A percentile compares a stretch with the other conserved stretches of the same genome.
These are phyloP conservation scores for Holcopasites calliopsidis DNA, from an alignment of 1,140 invertebrate genomes.

Conservation along the genomic window DNA sequence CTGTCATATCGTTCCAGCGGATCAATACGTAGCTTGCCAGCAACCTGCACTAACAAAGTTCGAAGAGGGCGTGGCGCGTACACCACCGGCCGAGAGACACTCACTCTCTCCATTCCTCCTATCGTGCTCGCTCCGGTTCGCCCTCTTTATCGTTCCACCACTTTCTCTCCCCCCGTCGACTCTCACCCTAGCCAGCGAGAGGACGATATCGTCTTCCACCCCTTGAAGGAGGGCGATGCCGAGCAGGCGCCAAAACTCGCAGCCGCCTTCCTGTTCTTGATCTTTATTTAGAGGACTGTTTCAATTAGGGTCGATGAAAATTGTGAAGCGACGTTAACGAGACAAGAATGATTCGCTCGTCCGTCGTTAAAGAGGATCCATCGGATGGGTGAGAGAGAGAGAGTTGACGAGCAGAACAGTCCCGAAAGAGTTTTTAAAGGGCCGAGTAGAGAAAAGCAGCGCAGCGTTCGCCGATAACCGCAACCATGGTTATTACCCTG, in stretches of 20 bases:
- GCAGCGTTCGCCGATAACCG: constrained; percentile 8
- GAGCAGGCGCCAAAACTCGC: constrained; percentile 33
- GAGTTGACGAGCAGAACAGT: constrained; percentile 10
- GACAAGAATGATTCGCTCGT: background rate
- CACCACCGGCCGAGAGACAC: constrained; percentile 66
- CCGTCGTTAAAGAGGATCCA: background rate
- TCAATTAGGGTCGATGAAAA: background rate
- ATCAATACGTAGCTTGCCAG: constrained; percentile 78
- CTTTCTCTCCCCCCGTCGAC: constrained; percentile 1
- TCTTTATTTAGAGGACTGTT: background rate
- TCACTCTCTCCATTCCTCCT: constrained; percentile 38
- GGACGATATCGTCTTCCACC: constrained; percentile 65
- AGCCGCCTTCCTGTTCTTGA: constrained; percentile 25
- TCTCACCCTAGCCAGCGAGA: constrained; percentile 31
- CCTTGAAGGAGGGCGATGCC: constrained; percentile 5
- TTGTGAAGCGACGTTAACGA: background rate
- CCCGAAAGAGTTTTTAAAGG: background rate
- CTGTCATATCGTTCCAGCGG: constrained; percentile 75
- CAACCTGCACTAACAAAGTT: constrained; percentile 75
- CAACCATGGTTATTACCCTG: constrained; percentile 41
- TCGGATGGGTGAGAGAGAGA: background rate
- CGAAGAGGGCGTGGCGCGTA: constrained; percentile 78
- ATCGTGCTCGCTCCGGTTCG: constrained; percentile 28
- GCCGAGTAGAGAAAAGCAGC: constrained; percentile 13
- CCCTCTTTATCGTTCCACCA: constrained; percentile 3